Conservation (phyloP, 2,888 invertebrate genomes). For the Liopterus haemorrhoidalis region DNA sequence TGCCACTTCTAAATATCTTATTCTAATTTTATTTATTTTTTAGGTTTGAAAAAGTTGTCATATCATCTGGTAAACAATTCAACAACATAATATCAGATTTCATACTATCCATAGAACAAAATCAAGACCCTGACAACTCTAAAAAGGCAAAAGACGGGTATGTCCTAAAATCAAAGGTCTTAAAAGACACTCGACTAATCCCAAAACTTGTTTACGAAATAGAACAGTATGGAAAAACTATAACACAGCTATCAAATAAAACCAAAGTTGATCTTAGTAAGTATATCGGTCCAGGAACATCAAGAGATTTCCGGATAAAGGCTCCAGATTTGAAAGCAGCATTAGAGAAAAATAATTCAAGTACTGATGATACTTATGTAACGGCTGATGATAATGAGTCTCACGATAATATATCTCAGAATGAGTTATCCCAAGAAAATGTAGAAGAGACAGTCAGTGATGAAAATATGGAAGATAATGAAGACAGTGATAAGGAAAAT, state of each 20-base stretch:
- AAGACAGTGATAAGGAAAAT: background rate
- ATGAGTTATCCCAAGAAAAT: too few relatives aligned
- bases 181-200: conserved; percentile 57
- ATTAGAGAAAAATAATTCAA: conserved; percentile 44
- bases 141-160: conserved; percentile 38
- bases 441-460: background rate
- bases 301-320: conserved; percentile 60
- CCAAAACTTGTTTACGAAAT: conserved; percentile 60
- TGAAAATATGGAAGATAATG: background rate
- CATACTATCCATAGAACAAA: conserved; percentile 54
- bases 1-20: background rate
- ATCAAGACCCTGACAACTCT: conserved; percentile 41
- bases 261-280: conserved; percentile 52
- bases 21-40: too few relatives aligned
- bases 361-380: conserved; percentile 7
- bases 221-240: conserved; percentile 57
- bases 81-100: conserved; percentile 53
- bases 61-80: conserved; percentile 55
- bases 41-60: conserved; percentile 54
- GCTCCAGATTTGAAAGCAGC: conserved; percentile 50
- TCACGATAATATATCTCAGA: too few relatives aligned
- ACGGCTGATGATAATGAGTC: conserved; percentile 6
- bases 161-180: conserved; percentile 48
- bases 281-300: conserved; percentile 56
- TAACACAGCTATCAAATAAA: conserved; percentile 55